Conservation (phyloP, 2,888 invertebrate species). For the Drosophila acutilabella region DNA sequence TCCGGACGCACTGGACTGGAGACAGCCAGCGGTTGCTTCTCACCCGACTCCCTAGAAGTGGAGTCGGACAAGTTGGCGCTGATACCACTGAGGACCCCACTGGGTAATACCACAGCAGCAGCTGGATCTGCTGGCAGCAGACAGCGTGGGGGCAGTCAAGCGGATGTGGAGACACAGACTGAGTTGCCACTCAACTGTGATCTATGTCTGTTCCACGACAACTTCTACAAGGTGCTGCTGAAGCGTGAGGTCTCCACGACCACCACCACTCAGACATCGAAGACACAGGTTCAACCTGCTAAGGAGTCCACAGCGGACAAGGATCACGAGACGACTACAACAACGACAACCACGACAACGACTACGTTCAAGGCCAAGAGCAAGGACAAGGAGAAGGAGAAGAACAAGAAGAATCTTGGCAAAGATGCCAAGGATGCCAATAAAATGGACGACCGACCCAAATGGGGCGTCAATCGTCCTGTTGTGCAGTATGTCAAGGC, state of each 20-base stretch:
- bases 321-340: slow-evolving; percentile 83
- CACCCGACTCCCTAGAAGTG: slow-evolving; percentile 72
- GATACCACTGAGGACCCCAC: slow-evolving; percentile 64
- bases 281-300: slow-evolving; percentile 74
- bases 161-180: slow-evolving; percentile 84
- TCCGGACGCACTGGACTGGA: slow-evolving; percentile 46
- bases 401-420: slow-evolving; percentile 62
- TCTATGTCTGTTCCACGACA: slow-evolving; percentile 84
- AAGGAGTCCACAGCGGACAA: slow-evolving; percentile 75
- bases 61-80: slow-evolving; percentile 69
- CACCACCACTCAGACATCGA: slow-evolving; percentile 84
- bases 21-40: slow-evolving; percentile 63
- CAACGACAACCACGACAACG: slow-evolving; percentile 84
- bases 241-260: slow-evolving; percentile 85
- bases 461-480: slow-evolving; percentile 92
- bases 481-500: slow-evolving; percentile 94
- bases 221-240: slow-evolving; percentile 84
- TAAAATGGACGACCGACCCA: slow-evolving; percentile 88
- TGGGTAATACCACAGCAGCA: neutral
- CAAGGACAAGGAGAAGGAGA: slow-evolving; percentile 76
- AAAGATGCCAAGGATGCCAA: slow-evolving; percentile 63
- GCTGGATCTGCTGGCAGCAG: neutral
- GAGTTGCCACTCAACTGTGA: slow-evolving; percentile 84
- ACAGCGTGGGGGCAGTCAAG: slow-evolving; percentile 36
- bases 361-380: slow-evolving; percentile 82